These are phyloP conservation scores for Orthosia incerta DNA, from an alignment of 2,888 invertebrate genomes.

Conservation along the genomic window DNA sequence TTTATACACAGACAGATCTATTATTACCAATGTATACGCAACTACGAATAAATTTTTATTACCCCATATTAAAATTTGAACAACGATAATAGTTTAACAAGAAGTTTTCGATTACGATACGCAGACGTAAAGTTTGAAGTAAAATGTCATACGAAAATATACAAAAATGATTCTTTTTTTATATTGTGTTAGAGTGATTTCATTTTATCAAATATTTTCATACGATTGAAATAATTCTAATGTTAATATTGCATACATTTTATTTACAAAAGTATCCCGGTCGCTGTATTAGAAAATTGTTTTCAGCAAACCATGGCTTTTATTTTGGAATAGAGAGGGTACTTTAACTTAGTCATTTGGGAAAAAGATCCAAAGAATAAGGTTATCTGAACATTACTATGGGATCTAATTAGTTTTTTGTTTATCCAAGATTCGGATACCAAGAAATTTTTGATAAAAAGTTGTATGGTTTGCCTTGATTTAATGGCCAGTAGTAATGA, in stretches of 20 bases:
- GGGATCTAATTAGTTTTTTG: not conserved
- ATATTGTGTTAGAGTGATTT: conserved; percentile 33
- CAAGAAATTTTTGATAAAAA: not conserved
- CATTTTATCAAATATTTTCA: conserved; percentile 17
- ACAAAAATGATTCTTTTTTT: conserved; percentile 43
- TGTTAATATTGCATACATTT: conserved; percentile 40
- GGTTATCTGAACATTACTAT: not conserved
- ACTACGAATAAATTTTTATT: conserved; percentile 33
- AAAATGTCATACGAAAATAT: conserved; percentile 59
- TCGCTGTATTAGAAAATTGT: not conserved
- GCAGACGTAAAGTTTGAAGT: conserved; percentile 41
- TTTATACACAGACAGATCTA: conserved; percentile 30
- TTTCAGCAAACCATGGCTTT: not conserved
- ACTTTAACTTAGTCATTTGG: not conserved
- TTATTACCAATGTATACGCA: conserved; percentile 29
- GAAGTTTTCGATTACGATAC: conserved; percentile 39
- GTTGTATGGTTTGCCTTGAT: not conserved
- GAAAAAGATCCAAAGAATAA: conserved; percentile 3
- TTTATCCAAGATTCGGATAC: not conserved
- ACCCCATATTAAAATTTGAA: conserved; percentile 58
- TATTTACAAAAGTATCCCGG: conserved; percentile 56
- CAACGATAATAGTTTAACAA: conserved; percentile 60
- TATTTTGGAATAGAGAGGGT: conserved; percentile 2
- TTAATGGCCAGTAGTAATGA: not conserved
- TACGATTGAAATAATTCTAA: conserved; percentile 29